A percentile compares a stretch with the other conserved stretches of the same genome.
phyloP scores from a whole-genome alignment of 2,888 invertebrate species.

The Galeruca laticollis region DNA sequence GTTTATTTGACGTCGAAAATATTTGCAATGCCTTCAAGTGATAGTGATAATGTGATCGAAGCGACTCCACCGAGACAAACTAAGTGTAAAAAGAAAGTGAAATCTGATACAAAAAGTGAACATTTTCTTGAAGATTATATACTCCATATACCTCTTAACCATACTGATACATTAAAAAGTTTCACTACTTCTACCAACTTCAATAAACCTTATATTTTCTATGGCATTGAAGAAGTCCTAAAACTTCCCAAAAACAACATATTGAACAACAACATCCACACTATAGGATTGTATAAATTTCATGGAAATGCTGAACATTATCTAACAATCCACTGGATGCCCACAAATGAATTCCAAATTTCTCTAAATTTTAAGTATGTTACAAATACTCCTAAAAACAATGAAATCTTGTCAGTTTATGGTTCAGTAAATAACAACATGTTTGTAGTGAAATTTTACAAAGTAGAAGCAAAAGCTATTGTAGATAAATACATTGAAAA shows the following conservation, averaged over 20 bases:
- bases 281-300: constrained; percentile 32
- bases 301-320: constrained; percentile 20
- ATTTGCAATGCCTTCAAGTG: constrained; percentile 15
- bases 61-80: constrained; percentile 27
- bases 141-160: neutral
- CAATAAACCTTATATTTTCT: constrained; percentile 39
- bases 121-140: constrained; percentile 27
- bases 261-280: constrained; percentile 34
- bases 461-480: constrained; percentile 27
- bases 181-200: neutral
- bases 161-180: constrained; percentile 20
- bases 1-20: neutral
- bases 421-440: constrained; percentile 34
- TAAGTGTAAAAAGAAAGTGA: constrained; percentile 8
- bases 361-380: constrained; percentile 35
- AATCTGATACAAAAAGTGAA: neutral
- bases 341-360: constrained; percentile 1
- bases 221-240: constrained; percentile 32
- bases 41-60: constrained; percentile 30
- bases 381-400: constrained; percentile 22
- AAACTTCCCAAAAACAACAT: constrained; percentile 24
- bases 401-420: constrained; percentile 36
- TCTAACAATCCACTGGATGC: constrained; percentile 13
- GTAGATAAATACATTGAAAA: constrained; percentile 34
- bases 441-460: constrained; percentile 39